These are phyloP conservation scores for Caenorhabditis inopinata DNA, from an alignment of 1,140 invertebrate genomes.

Conservation along the genomic window DNA sequence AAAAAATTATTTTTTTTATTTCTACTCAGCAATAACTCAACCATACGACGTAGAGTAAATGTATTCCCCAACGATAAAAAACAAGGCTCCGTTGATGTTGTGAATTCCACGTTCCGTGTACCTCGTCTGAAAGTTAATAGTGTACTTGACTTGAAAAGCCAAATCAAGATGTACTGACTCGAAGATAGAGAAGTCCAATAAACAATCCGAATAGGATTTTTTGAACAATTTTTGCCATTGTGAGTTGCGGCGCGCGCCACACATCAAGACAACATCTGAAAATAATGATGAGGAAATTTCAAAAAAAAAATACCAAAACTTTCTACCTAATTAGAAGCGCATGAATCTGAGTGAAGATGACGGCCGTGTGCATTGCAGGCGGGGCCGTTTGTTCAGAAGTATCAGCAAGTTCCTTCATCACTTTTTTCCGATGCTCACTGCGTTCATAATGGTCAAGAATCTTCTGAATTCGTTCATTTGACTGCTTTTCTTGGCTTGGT, in stretches of 20 bases:
- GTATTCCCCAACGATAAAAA: conserved; percentile 61
- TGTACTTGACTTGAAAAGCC: too few relatives aligned
- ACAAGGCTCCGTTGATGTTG: conserved; percentile 68
- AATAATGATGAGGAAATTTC: conserved; percentile 25
- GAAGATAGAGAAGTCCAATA: conserved; percentile 67
- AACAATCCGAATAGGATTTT: conserved; percentile 65
- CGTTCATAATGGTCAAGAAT: conserved; percentile 57
- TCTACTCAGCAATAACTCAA: not conserved
- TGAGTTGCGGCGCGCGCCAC: conserved; percentile 57
- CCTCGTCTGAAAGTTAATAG: conserved; percentile 15
- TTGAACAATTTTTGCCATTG: conserved; percentile 63
- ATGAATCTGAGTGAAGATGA: conserved; percentile 48
- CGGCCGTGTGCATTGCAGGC: conserved; percentile 45
- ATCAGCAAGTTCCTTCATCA: conserved; percentile 43
- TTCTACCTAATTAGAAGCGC: conserved; percentile 10
- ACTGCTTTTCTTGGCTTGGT: conserved; percentile 68
- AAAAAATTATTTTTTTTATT: not conserved
- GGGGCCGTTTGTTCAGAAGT: conserved; percentile 29
- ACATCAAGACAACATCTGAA: conserved; percentile 61
- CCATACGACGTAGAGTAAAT: conserved; percentile 64
- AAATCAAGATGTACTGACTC: conserved; percentile 45
- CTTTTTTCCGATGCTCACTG: conserved; percentile 37
- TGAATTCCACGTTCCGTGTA: conserved; percentile 57
- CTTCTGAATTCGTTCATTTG: conserved; percentile 49
- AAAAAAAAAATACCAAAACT: not conserved